Percentiles rank a stretch among this genome's conserved stretches.
Evolutionary conservation across 2,113 vertebrate species (phyloP).

Genomic region (Ageneiosus marmoratus): DNA sequence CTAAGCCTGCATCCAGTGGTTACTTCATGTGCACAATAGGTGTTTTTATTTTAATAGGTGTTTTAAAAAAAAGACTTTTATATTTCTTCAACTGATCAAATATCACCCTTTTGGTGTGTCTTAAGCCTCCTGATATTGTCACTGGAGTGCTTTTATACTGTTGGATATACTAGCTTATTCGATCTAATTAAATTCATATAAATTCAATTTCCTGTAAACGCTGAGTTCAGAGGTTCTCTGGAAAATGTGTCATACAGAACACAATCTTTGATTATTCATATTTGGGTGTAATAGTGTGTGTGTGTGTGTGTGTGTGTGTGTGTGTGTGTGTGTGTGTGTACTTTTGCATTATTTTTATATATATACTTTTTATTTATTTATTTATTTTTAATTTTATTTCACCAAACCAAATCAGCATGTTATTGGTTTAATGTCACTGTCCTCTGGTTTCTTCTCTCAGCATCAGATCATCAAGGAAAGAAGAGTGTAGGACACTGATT

Average conservation of each 20-base stretch:
- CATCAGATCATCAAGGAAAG: not conserved
- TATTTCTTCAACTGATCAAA: constrained; percentile 35
- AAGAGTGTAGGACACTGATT: not conserved
- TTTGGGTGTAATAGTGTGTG: too few species aligned
- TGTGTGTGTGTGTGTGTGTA: too few species aligned
- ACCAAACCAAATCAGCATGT: not conserved
- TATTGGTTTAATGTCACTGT: not conserved
- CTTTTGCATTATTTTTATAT: too few species aligned
- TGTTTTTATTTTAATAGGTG: constrained; percentile 34
- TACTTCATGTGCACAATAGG: constrained; percentile 17
- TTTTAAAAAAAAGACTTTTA: constrained; percentile 33
- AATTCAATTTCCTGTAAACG: not conserved
- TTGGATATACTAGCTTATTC: not conserved
- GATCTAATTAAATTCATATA: not conserved
- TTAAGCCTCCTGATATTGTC: not conserved
- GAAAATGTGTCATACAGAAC: not conserved
- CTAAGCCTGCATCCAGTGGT: constrained; percentile 24
- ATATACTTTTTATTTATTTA: not conserved
- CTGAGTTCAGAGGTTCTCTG: not conserved
- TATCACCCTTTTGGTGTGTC: not conserved
- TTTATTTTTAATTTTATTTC: not conserved
- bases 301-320: too few species aligned
- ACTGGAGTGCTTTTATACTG: not conserved
- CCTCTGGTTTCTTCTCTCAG: not conserved
- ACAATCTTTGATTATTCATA: not conserved